A percentile compares a stretch with the other conserved stretches of the same genome.
Conservation (phyloP, 2,888 invertebrate genomes). For the Gymnocheta viridis region DNA sequence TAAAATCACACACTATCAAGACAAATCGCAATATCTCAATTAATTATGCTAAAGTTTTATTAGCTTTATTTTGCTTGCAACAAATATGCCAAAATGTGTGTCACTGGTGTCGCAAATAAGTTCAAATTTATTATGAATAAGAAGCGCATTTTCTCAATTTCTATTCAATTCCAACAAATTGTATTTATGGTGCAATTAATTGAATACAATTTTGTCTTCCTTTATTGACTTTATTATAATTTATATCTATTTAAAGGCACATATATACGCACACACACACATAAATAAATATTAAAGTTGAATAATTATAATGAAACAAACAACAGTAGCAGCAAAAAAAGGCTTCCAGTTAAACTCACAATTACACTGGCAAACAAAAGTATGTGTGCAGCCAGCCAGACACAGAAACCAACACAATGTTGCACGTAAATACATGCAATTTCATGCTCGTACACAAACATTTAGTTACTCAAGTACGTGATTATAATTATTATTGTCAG, state of each 20-base stretch:
- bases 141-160: conserved; percentile 2
- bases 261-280: no score
- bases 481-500: conserved; percentile 62
- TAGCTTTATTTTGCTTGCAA: neutral
- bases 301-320: neutral
- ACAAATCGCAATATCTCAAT: neutral
- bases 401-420: neutral
- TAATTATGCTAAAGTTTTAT: neutral
- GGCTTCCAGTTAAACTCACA: neutral
- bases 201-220: conserved; percentile 48
- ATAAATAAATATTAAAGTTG: conserved; percentile 23
- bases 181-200: conserved; percentile 60
- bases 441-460: conserved; percentile 9
- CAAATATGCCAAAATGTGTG: conserved; percentile 9
- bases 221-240: conserved; percentile 46
- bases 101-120: neutral
- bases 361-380: conserved; percentile 4
- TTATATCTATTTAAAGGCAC: conserved; percentile 42
- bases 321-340: neutral
- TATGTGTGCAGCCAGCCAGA: neutral
- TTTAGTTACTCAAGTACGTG: conserved; percentile 46
- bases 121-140: neutral
- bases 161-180: conserved; percentile 36
- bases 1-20: no score
- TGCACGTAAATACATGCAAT: neutral